phyloP scores from a whole-genome alignment of 2,888 invertebrate species.

The Cheilosia vulpina region DNA sequence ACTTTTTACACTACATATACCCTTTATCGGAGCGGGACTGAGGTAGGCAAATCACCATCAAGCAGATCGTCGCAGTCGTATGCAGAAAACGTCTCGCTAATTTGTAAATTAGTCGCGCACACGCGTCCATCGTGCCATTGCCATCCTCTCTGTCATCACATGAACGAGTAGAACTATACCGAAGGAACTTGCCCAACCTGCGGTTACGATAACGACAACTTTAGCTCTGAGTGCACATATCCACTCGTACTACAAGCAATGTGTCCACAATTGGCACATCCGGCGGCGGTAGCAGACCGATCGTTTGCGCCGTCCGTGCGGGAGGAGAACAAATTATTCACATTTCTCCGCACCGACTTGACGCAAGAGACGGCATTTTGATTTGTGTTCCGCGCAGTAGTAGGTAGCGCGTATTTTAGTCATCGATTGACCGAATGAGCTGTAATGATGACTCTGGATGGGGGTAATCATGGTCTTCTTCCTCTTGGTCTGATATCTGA shows the following conservation, averaged over 20 bases:
- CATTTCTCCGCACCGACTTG: constrained; percentile 41
- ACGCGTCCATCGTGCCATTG: constrained; percentile 63
- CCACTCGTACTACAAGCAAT: constrained; percentile 29
- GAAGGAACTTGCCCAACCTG: constrained; percentile 54
- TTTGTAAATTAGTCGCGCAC: constrained; percentile 75
- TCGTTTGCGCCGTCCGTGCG: constrained; percentile 10
- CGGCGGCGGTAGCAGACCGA: constrained; percentile 37
- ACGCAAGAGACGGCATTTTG: constrained; percentile 62
- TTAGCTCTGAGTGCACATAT: constrained; percentile 5
- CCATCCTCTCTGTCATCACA: constrained; percentile 50
- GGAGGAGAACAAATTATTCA: constrained; percentile 57
- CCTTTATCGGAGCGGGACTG: not conserved
- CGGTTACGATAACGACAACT: constrained; percentile 36
- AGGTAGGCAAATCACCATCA: constrained; percentile 27
- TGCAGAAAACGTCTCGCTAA: constrained; percentile 68
- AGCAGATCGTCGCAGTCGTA: constrained; percentile 42
- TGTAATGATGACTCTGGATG: constrained; percentile 51
- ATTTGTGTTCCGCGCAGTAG: constrained; percentile 65
- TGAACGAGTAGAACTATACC: constrained; percentile 30
- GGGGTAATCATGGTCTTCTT: constrained; percentile 57
- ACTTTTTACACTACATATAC: not conserved
- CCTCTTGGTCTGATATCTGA: constrained; percentile 27
- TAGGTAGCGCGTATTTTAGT: constrained; percentile 63
- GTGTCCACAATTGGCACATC: constrained; percentile 74
- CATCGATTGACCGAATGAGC: constrained; percentile 71